Base-by-base conservation (phyloP, 2,797 vertebrate genomes). In the Chromis chromis region DNA sequence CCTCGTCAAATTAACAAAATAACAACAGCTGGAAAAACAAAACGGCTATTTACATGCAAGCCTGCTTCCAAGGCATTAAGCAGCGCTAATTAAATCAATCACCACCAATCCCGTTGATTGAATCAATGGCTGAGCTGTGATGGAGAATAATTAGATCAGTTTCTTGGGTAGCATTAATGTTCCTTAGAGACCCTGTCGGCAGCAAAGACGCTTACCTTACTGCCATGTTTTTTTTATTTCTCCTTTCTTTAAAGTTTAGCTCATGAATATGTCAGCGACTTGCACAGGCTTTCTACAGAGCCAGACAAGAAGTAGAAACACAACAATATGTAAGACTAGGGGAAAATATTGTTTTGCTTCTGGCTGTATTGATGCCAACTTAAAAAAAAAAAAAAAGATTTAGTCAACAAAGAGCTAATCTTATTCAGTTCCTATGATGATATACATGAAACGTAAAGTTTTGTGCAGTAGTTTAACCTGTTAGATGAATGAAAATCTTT, bases 71-170 rank as follows among this genome's bases (percentile, higher is more conserved):
- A 24, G 46, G 39, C 39, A 74, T 59, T 60, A 61, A 44, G 57
- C 72, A 70, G 66, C 67, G n/a, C 70, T 72, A 66, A 84, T 86
- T 76, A 73, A 79, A 84, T 86, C 76, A 76, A 76, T 83, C 65
- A 83, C 65, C 21, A 31, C 33, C 62, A 61, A 39, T 76, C 62
- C 39, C 56, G 53, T 24, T 52, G 75, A 88, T 83, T 81, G 67
- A 87, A 82, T 86, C 74, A 74, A 77, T 78, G 67, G 59, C 75
- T 68, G 64, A 68, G 80, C 71, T 62, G 64, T 67, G 65, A 85
- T 62, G 78, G 42, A 65, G 59, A 80, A 84, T 83, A 75, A 88
- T 89, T 70, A 72, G 53, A 79, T 83, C 65, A 39, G 70, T 71
- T 75, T 74, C 70, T 58, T 60, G 57, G 80, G 74, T 70, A 31